These are phyloP conservation scores for Chrysogorgia sp. DNA, from an alignment of 92 coral and sea anemone species.

Conservation along the genomic window DNA sequence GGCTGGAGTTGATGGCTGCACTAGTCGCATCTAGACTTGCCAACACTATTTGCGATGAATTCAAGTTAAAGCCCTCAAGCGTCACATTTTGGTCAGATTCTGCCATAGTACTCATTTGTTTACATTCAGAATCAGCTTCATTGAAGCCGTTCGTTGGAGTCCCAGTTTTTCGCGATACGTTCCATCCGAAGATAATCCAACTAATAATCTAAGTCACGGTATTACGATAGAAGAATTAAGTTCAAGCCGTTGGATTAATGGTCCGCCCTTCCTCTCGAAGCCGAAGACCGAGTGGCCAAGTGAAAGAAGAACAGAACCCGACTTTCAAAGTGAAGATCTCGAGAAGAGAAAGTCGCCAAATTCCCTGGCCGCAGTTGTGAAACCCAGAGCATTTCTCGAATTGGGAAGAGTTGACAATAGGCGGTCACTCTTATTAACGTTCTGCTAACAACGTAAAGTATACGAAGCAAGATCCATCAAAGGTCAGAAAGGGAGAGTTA, in stretches of 20 bases:
- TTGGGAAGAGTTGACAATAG: constrained; percentile 33
- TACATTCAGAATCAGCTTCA: constrained; percentile 34
- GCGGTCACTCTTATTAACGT: constrained; percentile 43
- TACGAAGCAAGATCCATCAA: constrained; percentile 9
- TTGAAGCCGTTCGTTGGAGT: constrained; percentile 50
- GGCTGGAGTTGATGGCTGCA: constrained; percentile 37
- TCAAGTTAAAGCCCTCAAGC: constrained; percentile 33
- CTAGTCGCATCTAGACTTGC: constrained; percentile 34
- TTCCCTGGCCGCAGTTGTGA: not conserved
- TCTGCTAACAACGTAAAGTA: constrained; percentile 30
- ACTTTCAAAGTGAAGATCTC: constrained; percentile 40
- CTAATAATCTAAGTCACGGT: constrained; percentile 53
- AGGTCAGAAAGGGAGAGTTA: constrained; percentile 19
- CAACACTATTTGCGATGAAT: constrained; percentile 26
- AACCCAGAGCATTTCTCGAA: constrained; percentile 27
- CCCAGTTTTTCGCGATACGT: constrained; percentile 29
- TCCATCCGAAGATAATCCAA: constrained; percentile 48
- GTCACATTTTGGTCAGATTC: constrained; percentile 54
- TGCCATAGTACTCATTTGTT: constrained; percentile 46
- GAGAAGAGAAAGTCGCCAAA: constrained; percentile 30
- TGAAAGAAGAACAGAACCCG: not conserved
- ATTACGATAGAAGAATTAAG: constrained; percentile 23
- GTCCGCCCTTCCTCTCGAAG: constrained; percentile 40
- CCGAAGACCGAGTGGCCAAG: constrained; percentile 51
- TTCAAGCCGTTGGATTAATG: constrained; percentile 45